Conservation (phyloP, 2,113 vertebrate species). For the Salvator merianae region DNA sequence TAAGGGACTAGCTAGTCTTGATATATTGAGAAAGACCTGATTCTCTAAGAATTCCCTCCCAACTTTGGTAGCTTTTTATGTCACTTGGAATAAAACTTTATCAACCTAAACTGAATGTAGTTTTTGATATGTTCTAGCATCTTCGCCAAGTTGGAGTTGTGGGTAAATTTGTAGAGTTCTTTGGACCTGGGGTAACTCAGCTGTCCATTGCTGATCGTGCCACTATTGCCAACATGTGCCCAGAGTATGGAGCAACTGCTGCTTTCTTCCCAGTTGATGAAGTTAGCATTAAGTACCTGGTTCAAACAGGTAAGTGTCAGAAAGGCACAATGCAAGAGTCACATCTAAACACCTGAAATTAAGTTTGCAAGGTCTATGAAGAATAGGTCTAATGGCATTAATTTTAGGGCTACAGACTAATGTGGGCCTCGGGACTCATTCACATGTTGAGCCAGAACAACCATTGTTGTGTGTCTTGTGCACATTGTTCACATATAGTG, state of each 20-base stretch:
- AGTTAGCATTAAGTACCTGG: slow-evolving; percentile 88
- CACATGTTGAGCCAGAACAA: too few relatives aligned
- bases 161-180: slow-evolving; percentile 98
- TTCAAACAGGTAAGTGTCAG: slow-evolving; percentile 86
- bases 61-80: neutral
- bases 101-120: neutral
- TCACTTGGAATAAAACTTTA: neutral
- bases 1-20: too few relatives aligned
- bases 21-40: too few relatives aligned
- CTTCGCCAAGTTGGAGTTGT: slow-evolving; percentile 95
- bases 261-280: slow-evolving; percentile 95
- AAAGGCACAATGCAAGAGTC: neutral
- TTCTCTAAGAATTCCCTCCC: too few relatives aligned
- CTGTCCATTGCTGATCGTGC: slow-evolving; percentile 97
- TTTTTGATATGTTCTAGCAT: slow-evolving; percentile 75
- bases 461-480: neutral
- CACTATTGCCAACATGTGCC: slow-evolving; percentile 98
- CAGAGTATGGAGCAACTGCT: slow-evolving; percentile 95
- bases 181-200: slow-evolving; percentile 90
- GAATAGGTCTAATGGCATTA: neutral
- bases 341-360: neutral
- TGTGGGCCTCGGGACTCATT: neutral
- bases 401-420: neutral
- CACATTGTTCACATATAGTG: neutral
- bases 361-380: neutral